Percentiles rank a stretch among this genome's conserved stretches.
phyloP scores from a whole-genome alignment of 2,113 vertebrate genomes.

The Anseranas semipalmata region DNA sequence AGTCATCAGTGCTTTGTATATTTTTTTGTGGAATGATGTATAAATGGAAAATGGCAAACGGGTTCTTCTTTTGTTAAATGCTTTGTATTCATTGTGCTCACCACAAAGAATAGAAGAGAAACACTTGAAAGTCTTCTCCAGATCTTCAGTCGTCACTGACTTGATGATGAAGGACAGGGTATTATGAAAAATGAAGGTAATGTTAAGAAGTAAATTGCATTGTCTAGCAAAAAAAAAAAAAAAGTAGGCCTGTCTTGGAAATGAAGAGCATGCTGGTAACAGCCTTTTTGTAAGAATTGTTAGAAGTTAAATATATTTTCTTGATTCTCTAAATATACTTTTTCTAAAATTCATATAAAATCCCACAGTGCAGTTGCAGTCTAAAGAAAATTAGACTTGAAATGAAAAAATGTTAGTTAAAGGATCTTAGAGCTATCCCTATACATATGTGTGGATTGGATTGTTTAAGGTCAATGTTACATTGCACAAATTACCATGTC shows the following conservation, averaged over 20 bases:
- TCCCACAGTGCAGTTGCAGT: neutral
- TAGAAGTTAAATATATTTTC: neutral
- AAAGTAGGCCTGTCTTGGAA: neutral
- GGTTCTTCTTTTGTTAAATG: neutral
- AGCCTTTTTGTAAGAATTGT: rapidly evolving
- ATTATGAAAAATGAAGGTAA: neutral
- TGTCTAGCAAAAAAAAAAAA: neutral
- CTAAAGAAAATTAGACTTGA: neutral
- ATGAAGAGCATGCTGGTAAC: neutral
- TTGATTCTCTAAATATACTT: neutral
- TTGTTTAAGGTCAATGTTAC: neutral
- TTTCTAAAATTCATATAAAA: neutral
- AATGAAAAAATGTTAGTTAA: neutral
- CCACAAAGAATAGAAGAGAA: neutral
- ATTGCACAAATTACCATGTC: neutral
- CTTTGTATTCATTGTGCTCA: neutral
- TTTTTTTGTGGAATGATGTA: neutral
- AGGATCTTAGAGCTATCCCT: neutral
- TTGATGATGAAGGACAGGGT: neutral
- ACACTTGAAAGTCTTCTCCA: neutral
- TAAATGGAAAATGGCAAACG: neutral
- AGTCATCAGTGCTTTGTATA: neutral
- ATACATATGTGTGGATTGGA: rapidly evolving
- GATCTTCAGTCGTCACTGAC: neutral
- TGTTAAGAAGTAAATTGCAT: neutral